A percentile compares a stretch with the other conserved stretches of the same genome.
phyloP scores from a whole-genome alignment of 2,888 invertebrate species.

The Tiliacea aurago region DNA sequence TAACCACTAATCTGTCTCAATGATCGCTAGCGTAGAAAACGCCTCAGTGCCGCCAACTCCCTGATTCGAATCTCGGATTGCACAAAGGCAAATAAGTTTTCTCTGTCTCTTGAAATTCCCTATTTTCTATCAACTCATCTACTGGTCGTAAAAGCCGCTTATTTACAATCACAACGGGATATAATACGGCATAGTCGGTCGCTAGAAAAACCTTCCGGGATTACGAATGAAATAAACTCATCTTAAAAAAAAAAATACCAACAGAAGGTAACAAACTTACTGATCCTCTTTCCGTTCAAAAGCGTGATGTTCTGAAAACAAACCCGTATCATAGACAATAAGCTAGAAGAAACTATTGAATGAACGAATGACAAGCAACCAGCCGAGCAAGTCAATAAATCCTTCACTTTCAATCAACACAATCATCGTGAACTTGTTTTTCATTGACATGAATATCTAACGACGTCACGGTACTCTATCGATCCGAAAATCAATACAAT shows the following conservation, averaged over 20 bases:
- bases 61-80: slow-evolving; percentile 2
- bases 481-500: slow-evolving; percentile 59
- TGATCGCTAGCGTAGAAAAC: too few species aligned
- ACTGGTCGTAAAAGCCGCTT: background rate
- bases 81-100: background rate
- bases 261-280: background rate
- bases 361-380: slow-evolving; percentile 27
- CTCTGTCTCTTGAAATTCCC: background rate
- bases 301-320: slow-evolving; percentile 14
- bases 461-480: slow-evolving; percentile 48
- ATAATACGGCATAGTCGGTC: background rate
- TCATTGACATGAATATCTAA: slow-evolving; percentile 39
- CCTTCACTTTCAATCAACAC: slow-evolving; percentile 44
- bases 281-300: background rate
- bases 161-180: background rate
- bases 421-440: slow-evolving; percentile 33
- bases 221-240: background rate
- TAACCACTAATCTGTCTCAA: background rate
- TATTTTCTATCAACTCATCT: background rate
- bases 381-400: slow-evolving; percentile 15
- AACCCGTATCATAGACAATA: slow-evolving; percentile 47
- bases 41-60: too few species aligned
- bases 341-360: slow-evolving; percentile 20
- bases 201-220: background rate
- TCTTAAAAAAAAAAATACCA: background rate